Evolutionary conservation across 2,888 invertebrate genomes (phyloP), one percentile per base, ranked within the genome.

Genomic region (Lissonota sp.): DNA sequence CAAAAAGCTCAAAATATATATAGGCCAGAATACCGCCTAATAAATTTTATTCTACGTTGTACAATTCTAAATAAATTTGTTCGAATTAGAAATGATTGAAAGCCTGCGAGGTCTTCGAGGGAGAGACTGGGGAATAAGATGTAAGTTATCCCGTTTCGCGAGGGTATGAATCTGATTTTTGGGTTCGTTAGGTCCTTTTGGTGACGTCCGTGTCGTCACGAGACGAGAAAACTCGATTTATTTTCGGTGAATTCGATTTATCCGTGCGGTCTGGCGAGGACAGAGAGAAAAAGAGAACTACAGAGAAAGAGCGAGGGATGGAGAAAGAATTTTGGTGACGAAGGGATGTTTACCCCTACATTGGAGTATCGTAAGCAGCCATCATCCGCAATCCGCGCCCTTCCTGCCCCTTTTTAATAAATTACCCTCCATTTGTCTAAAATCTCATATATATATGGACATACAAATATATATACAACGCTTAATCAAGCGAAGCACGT

Each of bases 191-290:
- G 87, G 86, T 79, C 86, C 84, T 89, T n/a, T 90, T 87, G 85
- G 84, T 84, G 66, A 82, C 84, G 26, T 26, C 73, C 58, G 40
- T 82, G 86, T 83, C 84, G 51, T 10, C 14, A 60, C 26, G 53
- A 12, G 39, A 78, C 81, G 82, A 80, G 84, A 83, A 90, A 91
- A 91, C 80, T 88, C 88, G 86, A 91, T 91, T 91, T 89, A 87
- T 87, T 89, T 90, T 90, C 88, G 83, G 87, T 90, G 87, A 91
- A 90, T 91, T 91, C 90, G 87, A 90, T 91, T 90, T 90, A 88
- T 87, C 87, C 82, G 78, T 79, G 82, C 75, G 82, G 82, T 82
- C 82, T 82, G 82, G 71, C 79, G 82, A 70, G 74, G 74, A 74
- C 74, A 60, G 16, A 70, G 74, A 40, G 69, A 12, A 58, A 10